These are phyloP conservation scores for Saccostrea cuccullata DNA, from an alignment of 1,140 invertebrate species.

Conservation along the genomic window DNA sequence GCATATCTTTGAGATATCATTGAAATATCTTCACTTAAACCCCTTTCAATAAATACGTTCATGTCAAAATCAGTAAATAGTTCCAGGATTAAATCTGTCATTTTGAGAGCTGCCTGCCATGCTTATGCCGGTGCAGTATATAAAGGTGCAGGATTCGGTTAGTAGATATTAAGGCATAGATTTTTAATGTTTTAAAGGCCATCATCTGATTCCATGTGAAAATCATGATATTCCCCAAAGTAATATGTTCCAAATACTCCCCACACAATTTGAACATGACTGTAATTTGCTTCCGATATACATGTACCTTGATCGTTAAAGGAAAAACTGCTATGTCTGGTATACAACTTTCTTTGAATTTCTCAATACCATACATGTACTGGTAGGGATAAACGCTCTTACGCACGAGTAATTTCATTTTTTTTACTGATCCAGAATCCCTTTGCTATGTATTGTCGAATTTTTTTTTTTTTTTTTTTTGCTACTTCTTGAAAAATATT, in stretches of 20 bases:
- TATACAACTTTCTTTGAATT: constrained; percentile 38
- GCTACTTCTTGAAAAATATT: background rate
- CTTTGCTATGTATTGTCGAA: no score
- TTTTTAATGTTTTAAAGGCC: no score
- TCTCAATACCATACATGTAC: constrained; percentile 35
- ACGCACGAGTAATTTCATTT: constrained; percentile 1
- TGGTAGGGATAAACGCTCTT: constrained; percentile 51
- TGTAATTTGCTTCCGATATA: constrained; percentile 26
- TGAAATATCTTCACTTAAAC: no score
- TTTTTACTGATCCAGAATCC: no score
- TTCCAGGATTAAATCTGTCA: constrained; percentile 50
- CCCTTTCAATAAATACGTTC: no score
- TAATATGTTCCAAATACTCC: constrained; percentile 14
- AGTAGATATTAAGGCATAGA: constrained; percentile 14
- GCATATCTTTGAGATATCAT: no score
- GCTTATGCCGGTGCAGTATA: no score
- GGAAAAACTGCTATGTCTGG: constrained; percentile 7
- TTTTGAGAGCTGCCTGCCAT: no score
- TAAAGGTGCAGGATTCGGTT: no score
- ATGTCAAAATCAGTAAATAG: constrained; percentile 48
- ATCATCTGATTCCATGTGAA: constrained; percentile 49
- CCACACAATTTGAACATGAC: constrained; percentile 40
- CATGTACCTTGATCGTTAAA: constrained; percentile 14
- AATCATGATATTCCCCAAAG: constrained; percentile 55
- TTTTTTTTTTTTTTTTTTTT: background rate